phyloP scores from a whole-genome alignment of 2,113 vertebrate species.

The Cromileptes altivelis region DNA sequence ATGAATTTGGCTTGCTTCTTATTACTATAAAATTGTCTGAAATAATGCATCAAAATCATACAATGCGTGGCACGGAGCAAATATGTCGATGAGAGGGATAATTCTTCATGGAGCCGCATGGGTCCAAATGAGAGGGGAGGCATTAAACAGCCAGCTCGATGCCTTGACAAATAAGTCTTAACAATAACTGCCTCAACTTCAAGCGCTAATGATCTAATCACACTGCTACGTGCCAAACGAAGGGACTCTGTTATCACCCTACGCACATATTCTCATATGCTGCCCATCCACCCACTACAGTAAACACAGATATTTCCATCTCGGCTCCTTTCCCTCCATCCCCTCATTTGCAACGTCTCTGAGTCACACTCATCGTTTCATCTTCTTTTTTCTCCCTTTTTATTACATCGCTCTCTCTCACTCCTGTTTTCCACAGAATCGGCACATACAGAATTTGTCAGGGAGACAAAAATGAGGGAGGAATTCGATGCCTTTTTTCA shows the following conservation, averaged over 20 bases:
- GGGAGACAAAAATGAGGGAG: slow-evolving; percentile 66
- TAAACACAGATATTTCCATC: slow-evolving; percentile 71
- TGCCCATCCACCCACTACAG: slow-evolving; percentile 61
- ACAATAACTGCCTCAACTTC: slow-evolving; percentile 34
- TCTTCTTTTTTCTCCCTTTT: slow-evolving; percentile 39
- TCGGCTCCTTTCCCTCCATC: slow-evolving; percentile 22
- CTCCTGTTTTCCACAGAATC: slow-evolving; percentile 66
- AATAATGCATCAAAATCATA: slow-evolving; percentile 11
- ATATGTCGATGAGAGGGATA: not conserved
- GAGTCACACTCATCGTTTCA: slow-evolving; percentile 61
- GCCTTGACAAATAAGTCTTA: slow-evolving; percentile 34
- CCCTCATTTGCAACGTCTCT: slow-evolving; percentile 51
- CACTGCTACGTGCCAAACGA: slow-evolving; percentile 31
- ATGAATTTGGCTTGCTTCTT: not conserved
- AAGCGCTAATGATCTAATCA: slow-evolving; percentile 59
- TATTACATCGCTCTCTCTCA: slow-evolving; percentile 38
- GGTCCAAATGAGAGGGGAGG: not conserved
- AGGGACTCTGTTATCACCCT: slow-evolving; percentile 60
- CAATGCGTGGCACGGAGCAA: not conserved
- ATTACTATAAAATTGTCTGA: not conserved
- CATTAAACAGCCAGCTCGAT: slow-evolving; percentile 22
- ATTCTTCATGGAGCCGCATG: not conserved
- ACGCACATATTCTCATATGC: slow-evolving; percentile 56
- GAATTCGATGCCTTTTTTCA: slow-evolving; percentile 52
- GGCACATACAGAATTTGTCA: slow-evolving; percentile 62